Evolutionary conservation across 2,888 invertebrate species (phyloP).

Genomic region (Sthenelais limicola): DNA sequence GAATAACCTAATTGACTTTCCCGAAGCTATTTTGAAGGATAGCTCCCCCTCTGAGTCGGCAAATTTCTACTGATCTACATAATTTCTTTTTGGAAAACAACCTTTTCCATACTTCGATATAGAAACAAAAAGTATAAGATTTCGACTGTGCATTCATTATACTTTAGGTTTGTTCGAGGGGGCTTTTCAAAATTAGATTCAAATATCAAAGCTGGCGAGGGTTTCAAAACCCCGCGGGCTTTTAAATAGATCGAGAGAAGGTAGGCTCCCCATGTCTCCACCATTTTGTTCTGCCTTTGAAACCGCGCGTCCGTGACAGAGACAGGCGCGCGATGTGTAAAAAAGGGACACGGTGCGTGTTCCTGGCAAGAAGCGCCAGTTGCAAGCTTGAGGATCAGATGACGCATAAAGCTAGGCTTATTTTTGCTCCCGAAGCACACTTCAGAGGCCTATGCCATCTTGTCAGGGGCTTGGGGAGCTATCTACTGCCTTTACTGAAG

Average conservation of each 20-base stretch:
- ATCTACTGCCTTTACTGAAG: too few relatives aligned
- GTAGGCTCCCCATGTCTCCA: neutral
- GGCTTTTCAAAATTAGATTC: slow-evolving; percentile 19
- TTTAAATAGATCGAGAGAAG: neutral
- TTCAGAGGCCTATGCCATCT: slow-evolving; percentile 29
- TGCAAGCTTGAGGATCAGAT: slow-evolving; percentile 12
- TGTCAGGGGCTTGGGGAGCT: too few relatives aligned
- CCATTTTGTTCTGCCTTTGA: neutral
- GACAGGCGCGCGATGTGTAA: slow-evolving; percentile 16
- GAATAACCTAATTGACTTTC: too few relatives aligned
- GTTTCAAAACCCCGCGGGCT: neutral
- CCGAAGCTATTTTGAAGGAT: too few relatives aligned
- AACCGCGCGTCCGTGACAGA: neutral
- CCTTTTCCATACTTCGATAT: too few relatives aligned
- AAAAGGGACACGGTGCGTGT: neutral
- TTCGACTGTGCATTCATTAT: too few relatives aligned
- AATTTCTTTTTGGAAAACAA: too few relatives aligned
- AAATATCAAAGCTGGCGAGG: slow-evolving; percentile 25
- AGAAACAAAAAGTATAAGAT: too few relatives aligned
- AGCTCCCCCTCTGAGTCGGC: too few relatives aligned
- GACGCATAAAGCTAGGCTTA: slow-evolving; percentile 21
- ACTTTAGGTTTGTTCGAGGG: neutral
- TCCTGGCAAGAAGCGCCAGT: slow-evolving; percentile 3
- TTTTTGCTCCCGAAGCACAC: slow-evolving; percentile 32
- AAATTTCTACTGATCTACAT: too few relatives aligned